A percentile compares a stretch with the other conserved stretches of the same genome.
Conservation (phyloP, 2,797 vertebrate genomes). For the Bufotes viridis region DNA sequence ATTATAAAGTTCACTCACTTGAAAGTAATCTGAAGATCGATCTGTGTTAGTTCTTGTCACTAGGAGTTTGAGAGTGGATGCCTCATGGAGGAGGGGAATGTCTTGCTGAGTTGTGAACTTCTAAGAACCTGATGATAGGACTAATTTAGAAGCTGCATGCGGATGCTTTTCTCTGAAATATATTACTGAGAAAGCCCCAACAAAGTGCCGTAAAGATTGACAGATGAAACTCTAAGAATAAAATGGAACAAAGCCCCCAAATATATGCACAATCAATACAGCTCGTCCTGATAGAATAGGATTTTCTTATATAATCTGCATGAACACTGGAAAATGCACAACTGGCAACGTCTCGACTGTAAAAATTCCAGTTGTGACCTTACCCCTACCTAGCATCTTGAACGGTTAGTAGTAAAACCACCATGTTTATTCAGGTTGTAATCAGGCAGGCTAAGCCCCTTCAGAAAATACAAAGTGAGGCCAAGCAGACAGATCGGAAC, state of each 20-base stretch:
- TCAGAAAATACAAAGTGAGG: too few relatives aligned
- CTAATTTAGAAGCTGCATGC: conserved; percentile 41
- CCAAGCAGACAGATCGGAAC: too few relatives aligned
- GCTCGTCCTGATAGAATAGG: background rate
- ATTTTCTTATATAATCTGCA: background rate
- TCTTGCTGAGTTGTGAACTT: conserved; percentile 52
- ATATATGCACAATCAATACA: background rate
- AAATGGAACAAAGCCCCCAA: background rate
- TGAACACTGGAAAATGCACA: background rate
- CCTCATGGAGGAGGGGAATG: conserved; percentile 31
- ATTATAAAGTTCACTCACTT: conserved; percentile 55
- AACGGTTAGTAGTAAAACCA: too few relatives aligned
- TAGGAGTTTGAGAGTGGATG: conserved; percentile 38
- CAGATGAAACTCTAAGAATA: conserved; percentile 3
- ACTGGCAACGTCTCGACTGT: background rate
- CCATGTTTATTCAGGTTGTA: background rate
- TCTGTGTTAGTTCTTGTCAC: conserved; percentile 60
- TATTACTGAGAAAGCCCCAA: background rate
- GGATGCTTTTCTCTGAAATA: conserved; percentile 39
- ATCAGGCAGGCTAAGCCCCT: too few relatives aligned
- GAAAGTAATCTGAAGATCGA: conserved; percentile 55
- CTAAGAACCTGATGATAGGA: conserved; percentile 40
- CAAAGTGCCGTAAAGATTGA: conserved; percentile 15
- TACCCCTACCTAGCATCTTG: background rate
- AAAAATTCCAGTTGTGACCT: background rate